Conservation (phyloP, 2,797 vertebrate genomes). For the Gambelia wislizenii region DNA sequence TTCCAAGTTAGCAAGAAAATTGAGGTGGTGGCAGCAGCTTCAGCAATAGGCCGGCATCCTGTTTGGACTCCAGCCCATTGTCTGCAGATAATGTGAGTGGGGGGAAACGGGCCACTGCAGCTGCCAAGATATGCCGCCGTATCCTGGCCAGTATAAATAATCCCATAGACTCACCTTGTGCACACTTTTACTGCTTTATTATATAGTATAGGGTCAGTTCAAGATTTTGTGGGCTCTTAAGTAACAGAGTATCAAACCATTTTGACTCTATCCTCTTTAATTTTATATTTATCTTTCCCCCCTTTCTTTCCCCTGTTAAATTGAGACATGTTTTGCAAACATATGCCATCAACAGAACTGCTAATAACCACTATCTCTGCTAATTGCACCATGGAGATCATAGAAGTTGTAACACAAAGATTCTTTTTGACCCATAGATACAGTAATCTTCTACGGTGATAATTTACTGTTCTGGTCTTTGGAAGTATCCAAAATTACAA, state of each 20-base stretch:
- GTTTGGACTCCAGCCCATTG: too few relatives aligned
- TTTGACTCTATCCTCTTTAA: neutral
- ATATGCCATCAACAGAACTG: neutral
- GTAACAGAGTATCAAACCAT: neutral
- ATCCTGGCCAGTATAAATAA: too few relatives aligned
- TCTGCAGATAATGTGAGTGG: too few relatives aligned
- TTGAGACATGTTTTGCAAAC: neutral
- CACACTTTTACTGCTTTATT: neutral
- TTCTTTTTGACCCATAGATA: neutral
- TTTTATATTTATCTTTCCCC: neutral
- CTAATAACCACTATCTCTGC: neutral
- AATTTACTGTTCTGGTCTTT: neutral
- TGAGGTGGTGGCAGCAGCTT: too few relatives aligned
- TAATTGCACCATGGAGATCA: neutral
- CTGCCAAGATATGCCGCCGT: too few relatives aligned
- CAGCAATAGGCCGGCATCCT: too few relatives aligned
- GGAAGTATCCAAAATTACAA: neutral
- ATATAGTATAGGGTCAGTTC: neutral
- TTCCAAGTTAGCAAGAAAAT: too few relatives aligned
- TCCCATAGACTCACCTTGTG: neutral
- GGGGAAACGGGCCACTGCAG: too few relatives aligned
- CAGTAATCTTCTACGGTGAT: neutral
- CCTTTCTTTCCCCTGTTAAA: neutral
- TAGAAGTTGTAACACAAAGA: neutral
- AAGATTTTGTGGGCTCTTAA: too few relatives aligned